Percentiles rank a stretch among this genome's conserved stretches.
Conservation (phyloP, 1,140 invertebrate genomes). For the Cydia splendana region DNA sequence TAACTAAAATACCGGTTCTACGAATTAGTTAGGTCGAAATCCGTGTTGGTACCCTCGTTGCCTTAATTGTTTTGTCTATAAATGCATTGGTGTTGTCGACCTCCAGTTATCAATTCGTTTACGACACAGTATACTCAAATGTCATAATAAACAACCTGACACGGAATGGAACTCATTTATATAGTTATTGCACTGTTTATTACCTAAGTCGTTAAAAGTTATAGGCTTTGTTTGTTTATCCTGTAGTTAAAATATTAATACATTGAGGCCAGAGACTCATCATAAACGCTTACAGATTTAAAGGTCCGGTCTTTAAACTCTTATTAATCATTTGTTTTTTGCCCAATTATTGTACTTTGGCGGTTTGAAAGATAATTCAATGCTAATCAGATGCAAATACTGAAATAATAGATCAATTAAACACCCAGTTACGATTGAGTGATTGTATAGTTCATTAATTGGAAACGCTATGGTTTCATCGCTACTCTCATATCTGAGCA, state of each 20-base stretch:
- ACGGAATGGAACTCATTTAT: slow-evolving; percentile 11
- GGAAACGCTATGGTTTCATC: slow-evolving; percentile 4
- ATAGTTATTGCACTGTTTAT: slow-evolving; percentile 1
- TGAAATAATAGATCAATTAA: slow-evolving; percentile 5
- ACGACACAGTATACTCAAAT: slow-evolving; percentile 23
- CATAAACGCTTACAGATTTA: too few species aligned
- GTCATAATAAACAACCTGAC: slow-evolving; percentile 26
- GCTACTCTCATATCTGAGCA: not conserved
- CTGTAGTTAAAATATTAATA: not conserved
- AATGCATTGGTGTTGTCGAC: slow-evolving; percentile 41
- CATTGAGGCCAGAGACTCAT: not conserved
- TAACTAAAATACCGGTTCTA: slow-evolving; percentile 24
- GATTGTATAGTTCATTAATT: not conserved
- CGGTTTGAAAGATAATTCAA: not conserved
- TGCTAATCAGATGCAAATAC: not conserved
- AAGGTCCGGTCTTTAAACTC: too few species aligned
- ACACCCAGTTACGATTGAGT: slow-evolving; percentile 16
- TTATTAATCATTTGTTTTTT: not conserved
- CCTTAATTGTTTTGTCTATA: slow-evolving; percentile 52
- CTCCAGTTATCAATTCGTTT: slow-evolving; percentile 33
- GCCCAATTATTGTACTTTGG: not conserved
- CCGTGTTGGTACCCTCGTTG: slow-evolving; percentile 41
- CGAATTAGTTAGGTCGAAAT: slow-evolving; percentile 39
- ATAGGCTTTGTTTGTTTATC: not conserved
- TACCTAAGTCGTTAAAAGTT: not conserved